phyloP scores from a whole-genome alignment of 2,113 vertebrate species.

The Anolis sagrei region DNA sequence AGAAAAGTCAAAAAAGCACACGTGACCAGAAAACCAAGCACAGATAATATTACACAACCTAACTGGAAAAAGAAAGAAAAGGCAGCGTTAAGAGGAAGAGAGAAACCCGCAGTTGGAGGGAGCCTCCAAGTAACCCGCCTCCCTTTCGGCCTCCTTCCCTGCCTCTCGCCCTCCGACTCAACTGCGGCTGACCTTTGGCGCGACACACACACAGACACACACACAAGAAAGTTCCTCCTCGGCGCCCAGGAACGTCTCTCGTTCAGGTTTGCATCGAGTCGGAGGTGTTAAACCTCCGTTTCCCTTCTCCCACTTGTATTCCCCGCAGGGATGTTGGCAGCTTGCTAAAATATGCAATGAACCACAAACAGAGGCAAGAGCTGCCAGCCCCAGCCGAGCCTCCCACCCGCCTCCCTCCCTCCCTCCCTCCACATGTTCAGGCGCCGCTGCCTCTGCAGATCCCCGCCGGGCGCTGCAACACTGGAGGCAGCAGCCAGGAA shows the following conservation, averaged over 20 bases:
- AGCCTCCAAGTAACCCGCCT: not conserved
- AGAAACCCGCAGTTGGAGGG: not conserved
- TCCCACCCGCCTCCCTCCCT: not conserved
- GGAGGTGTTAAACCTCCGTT: not conserved
- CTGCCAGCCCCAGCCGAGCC: not conserved
- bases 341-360: constrained; percentile 32
- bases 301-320: not conserved
- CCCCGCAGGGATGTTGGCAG: not conserved
- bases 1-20: not conserved
- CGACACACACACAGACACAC: not conserved
- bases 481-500: too few species aligned
- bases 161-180: not conserved
- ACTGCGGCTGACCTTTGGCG: constrained; percentile 10
- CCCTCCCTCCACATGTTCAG: not conserved
- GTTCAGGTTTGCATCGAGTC: constrained; percentile 15
- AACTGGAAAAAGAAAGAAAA: not conserved
- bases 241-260: constrained; percentile 7
- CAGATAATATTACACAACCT: not conserved
- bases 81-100: not conserved
- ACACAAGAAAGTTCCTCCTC: not conserved
- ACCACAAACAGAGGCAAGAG: constrained; percentile 4
- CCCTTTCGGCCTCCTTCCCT: too few species aligned
- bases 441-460: too few species aligned
- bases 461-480: too few species aligned
- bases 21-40: not conserved